Conservation (phyloP, 1,140 invertebrate species). For the Doryteuthis pealeii region DNA sequence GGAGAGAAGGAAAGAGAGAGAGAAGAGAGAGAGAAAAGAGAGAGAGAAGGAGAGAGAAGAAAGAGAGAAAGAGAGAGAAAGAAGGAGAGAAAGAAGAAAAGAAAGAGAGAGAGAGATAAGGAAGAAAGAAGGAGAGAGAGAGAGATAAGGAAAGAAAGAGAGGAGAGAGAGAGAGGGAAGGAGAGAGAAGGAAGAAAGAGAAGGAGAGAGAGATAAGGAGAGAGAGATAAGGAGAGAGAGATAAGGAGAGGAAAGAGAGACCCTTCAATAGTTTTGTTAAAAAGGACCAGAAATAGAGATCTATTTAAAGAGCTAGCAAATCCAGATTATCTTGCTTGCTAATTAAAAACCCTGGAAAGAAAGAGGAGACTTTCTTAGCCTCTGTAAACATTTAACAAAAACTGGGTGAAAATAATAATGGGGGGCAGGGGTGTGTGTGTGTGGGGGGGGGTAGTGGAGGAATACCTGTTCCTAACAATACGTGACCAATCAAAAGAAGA, state of each 20-base stretch:
- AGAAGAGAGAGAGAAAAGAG: not conserved
- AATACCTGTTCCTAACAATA: too few relatives aligned
- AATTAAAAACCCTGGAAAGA: too few relatives aligned
- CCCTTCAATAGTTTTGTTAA: too few relatives aligned
- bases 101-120: not conserved
- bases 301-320: too few relatives aligned
- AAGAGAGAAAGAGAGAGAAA: slow-evolving; percentile 1
- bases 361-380: too few relatives aligned
- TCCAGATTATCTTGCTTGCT: too few relatives aligned
- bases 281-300: too few relatives aligned
- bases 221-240: not conserved
- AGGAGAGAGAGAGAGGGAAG: not conserved
- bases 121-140: slow-evolving; percentile 4
- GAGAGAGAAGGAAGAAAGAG: not conserved
- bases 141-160: not conserved
- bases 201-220: not conserved
- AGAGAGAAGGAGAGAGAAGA: not conserved
- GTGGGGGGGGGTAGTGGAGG: too few relatives aligned
- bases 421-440: too few relatives aligned
- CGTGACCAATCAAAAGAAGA: too few relatives aligned
- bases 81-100: slow-evolving; percentile 4
- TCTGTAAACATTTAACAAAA: too few relatives aligned
- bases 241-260: not conserved
- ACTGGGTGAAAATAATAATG: too few relatives aligned
- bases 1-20: not conserved